Conservation (phyloP, 2,113 vertebrate species). For the Nothocercus nigrocapillus region DNA sequence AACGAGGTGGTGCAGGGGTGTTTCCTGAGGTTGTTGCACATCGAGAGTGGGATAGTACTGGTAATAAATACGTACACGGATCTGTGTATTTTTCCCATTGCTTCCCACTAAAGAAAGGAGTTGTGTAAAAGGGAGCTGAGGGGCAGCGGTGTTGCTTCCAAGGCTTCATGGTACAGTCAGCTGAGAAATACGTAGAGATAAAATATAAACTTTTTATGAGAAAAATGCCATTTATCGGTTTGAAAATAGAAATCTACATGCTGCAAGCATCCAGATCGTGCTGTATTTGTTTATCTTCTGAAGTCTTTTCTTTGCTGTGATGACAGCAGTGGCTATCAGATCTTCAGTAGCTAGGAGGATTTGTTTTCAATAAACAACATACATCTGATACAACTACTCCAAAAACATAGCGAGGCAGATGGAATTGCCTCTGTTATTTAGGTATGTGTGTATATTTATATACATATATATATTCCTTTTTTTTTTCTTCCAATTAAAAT, state of each 20-base stretch:
- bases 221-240: not conserved
- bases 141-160: not conserved
- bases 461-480: no score
- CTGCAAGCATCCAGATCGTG: not conserved
- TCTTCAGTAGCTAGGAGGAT: conserved; percentile 26
- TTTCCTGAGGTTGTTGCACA: not conserved
- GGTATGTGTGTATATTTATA: not conserved
- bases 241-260: not conserved
- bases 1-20: conserved; percentile 27
- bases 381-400: not conserved
- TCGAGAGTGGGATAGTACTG: not conserved
- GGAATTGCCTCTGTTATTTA: not conserved
- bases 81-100: not conserved
- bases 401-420: conserved; percentile 27
- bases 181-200: not conserved
- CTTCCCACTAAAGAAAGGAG: conserved; percentile 7
- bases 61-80: conserved; percentile 45
- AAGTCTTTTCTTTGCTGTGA: not conserved
- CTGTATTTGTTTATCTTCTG: not conserved
- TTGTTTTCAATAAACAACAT: conserved; percentile 42
- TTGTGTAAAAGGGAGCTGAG: not conserved
- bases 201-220: not conserved
- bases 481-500: not conserved
- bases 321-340: conserved; percentile 42
- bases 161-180: not conserved